Base-by-base conservation (phyloP, 2,113 vertebrate species). In the Emydocephalus ijimae region DNA sequence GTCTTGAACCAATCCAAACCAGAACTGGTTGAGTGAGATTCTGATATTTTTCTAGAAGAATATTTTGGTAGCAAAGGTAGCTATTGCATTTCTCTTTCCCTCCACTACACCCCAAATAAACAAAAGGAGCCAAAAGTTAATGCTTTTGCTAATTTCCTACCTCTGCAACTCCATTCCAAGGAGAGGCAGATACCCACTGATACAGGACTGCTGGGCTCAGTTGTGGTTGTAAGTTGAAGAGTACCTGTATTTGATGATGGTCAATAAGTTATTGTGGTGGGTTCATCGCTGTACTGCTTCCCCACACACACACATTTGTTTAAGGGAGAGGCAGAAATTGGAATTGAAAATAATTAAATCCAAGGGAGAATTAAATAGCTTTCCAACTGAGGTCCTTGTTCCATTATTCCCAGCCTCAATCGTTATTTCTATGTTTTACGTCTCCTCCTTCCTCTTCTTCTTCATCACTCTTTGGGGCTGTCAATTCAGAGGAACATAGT, bases 121-220 rank as follows among this genome's bases (percentile, higher is more conserved):
- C 59, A 89, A 69, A 91, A 89, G 90, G 95, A 94, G 85, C 92
- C 94, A 64, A 45, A 90, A 95, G 94, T 96, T 95, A 96, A 97
- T 96, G 96, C 95, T 95, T 96, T 96, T 95, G 92, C 95, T 95
- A 93, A 96, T 96, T 97, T 95, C 93, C 69, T 92, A 94, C 94
- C 7, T 54, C 94, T 94, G 95, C 96, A 94, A 95, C 94, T 59
- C 94, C 59, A 86, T 14, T 2, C 91, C 95, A 94, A 95, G 94
- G 95, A 95, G 93, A 94, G 92, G 92, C 97, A 96, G 95, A 39
- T 39, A 43, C 43, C 14, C 18, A 55, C 57, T 56, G 54, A 55
- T 14, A n/a, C 92, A 92, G 3, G 26, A 12, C 29, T 0, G 3
- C 8, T 14, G 61, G 61, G 61, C 61, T 64, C 10, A 1, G 29